Evolutionary conservation across 1,140 invertebrate genomes (phyloP), one percentile per base, ranked within the genome.

Genomic region (Saccostrea glomerata): DNA sequence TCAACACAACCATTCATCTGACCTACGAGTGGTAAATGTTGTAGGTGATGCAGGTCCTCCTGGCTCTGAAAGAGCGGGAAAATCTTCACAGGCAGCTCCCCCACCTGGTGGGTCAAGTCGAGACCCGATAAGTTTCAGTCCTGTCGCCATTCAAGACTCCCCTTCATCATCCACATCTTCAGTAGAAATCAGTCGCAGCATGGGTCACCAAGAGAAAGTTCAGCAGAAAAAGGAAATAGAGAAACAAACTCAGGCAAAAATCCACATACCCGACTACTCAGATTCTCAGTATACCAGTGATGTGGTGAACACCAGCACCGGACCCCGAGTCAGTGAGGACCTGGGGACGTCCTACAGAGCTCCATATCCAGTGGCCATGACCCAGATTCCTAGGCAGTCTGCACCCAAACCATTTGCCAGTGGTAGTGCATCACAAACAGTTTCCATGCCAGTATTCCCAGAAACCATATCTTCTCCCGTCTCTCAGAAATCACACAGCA

Each of bases 361-460:
- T 40, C 86, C 86, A n/a, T 87, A 83, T 40, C 86, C 86, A n/a
- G 40, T 87, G n/a, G 82, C 82, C n/a, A 25, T 87, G 58, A 63
- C 86, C 9, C 70, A 77, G 70, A 77, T 77, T 25, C 77, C 86
- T 20, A 47, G 73, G 25, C 77, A 63, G 20, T 25, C 30, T 25
- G 54, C 77, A 63, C 86, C 55, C 23, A 87, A 87, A 55, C 82
- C 86, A 20, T 87, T 87, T 23, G 86, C 86, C 20, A 82, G 73
- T 36, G 86, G 86, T 23, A 87, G 86, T 87, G 86, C 86, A 25
- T 25, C 82, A n/a, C 86, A 87, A 54, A 54, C 86, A 73, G 66
- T 86, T 5, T 82, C 86, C 23, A 36, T 56, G 47, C 86, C 86
- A 73, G 54, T 77, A 63, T 85, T 85, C 30, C 47, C 84, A 30